phyloP scores from a whole-genome alignment of 2,113 vertebrate genomes.

The Silurus meridionalis region DNA sequence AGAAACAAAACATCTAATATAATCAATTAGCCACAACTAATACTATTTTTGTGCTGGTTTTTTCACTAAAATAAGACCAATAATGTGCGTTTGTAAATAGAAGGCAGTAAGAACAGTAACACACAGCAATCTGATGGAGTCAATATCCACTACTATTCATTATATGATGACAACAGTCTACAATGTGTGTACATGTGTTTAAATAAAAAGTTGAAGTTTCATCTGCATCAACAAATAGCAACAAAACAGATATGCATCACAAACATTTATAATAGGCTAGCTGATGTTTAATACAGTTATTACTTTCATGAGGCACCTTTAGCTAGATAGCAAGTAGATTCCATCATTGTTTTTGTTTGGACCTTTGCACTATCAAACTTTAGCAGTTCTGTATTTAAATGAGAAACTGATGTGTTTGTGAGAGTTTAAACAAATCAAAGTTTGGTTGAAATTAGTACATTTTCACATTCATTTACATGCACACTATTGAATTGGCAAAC shows the following conservation, averaged over 20 bases:
- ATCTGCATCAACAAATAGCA: neutral
- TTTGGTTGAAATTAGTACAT: neutral
- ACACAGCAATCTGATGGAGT: neutral
- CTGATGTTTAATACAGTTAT: neutral
- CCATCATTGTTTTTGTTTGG: neutral
- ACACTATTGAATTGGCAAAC: neutral
- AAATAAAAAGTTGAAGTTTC: neutral
- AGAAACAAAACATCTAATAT: neutral
- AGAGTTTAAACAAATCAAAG: neutral
- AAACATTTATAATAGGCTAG: neutral
- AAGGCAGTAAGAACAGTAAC: neutral
- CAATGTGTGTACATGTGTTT: neutral
- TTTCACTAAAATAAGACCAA: neutral
- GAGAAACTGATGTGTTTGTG: neutral
- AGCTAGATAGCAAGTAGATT: neutral
- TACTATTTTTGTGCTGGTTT: neutral
- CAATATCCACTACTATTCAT: neutral
- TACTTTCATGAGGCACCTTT: neutral
- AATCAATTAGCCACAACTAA: neutral
- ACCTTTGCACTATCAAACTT: neutral
- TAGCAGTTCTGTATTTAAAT: neutral
- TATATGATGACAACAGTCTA: neutral
- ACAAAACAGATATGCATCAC: neutral
- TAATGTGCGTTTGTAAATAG: neutral
- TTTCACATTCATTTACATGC: neutral